Base-by-base conservation (phyloP, 64 coral and sea anemone genomes). In the Porites lutea region DNA sequence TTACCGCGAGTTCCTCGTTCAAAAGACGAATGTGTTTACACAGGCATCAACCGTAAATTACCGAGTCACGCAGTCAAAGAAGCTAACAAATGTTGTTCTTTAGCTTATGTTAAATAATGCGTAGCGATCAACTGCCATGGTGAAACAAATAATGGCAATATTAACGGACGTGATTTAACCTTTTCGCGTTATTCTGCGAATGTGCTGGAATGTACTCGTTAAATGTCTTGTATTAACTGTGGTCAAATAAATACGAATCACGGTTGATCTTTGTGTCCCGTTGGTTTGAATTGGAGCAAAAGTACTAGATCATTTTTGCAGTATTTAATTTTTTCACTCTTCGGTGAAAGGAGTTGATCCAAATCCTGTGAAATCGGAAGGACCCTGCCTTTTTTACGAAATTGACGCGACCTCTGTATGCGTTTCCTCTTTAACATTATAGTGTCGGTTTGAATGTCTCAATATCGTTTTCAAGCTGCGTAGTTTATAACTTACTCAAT, bases 161-260 rank as follows among this genome's bases (percentile, higher is more conserved):
- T 49, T 69, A 21, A 23, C 37, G 19, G 19, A 8, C 4, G 8
- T 68, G 10, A 37, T 51, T 68, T 84, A 48, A 50, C 62, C 15
- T 8, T 84, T 82, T 68, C 10, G 5, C 48, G 43, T 49, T 84
- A 49, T 68, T 65, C 48, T 15, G 4, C 48, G 48, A 51, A 67
- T 84, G 62, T 69, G 81, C 52, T 68, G 81, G 81, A 84, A 84
- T 84, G 59, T 62, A 63, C 14, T 22, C 21, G 46, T 69, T 68
- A 84, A 4, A 50, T 65, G 23, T 64, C 47, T 61, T 20, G 81
- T 51, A 65, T 55, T 44, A 59, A 22, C 61, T 80, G 78, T 83
- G 50, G 45, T 21, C 47, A 5, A 19, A 67, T 18, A 16, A 14
- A 16, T 19, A 65, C 62, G 18, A 65, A 65, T 16, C 13, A 16